phyloP scores from a whole-genome alignment of 2,113 vertebrate genomes.

The Danionella cerebrum region DNA sequence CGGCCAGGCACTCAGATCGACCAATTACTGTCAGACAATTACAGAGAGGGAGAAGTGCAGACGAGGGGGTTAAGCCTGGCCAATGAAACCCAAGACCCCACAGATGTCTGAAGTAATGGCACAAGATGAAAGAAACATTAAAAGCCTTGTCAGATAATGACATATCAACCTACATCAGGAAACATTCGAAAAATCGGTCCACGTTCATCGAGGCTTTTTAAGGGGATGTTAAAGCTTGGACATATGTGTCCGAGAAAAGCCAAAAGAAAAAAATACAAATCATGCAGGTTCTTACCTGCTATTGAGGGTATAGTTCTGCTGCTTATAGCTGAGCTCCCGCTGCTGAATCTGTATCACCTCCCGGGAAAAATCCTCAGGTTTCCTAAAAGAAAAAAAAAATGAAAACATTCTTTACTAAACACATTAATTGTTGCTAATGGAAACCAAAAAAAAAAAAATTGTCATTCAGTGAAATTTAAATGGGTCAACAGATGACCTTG shows the following conservation, averaged over 20 bases:
- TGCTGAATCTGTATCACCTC: slow-evolving; percentile 88
- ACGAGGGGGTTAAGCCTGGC: background rate
- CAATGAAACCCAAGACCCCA: background rate
- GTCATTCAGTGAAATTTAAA: too few species aligned
- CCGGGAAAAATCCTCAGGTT: slow-evolving; percentile 87
- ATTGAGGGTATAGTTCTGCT: slow-evolving; percentile 76
- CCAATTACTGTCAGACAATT: slow-evolving; percentile 49
- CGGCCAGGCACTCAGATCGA: slow-evolving; percentile 40
- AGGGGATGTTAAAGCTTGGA: background rate
- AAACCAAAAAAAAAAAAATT: slow-evolving; percentile 8
- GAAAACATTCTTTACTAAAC: too few species aligned
- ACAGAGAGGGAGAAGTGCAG: slow-evolving; percentile 16
- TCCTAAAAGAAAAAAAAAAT: slow-evolving; percentile 61
- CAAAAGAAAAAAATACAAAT: too few species aligned
- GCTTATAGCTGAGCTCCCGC: slow-evolving; percentile 79
- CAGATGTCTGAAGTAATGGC: background rate
- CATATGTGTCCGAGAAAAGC: too few species aligned
- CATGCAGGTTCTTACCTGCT: slow-evolving; percentile 71
- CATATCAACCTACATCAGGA: slow-evolving; percentile 2
- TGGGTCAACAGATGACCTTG: too few species aligned
- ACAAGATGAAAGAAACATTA: slow-evolving; percentile 12
- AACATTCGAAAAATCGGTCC: background rate
- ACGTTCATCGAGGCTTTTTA: background rate
- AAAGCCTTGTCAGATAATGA: slow-evolving; percentile 10
- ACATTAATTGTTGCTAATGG: too few species aligned